Evolutionary conservation across 1,140 invertebrate genomes (phyloP), one percentile per base, ranked within the genome.

Genomic region (Aphelinus atriplicis): DNA sequence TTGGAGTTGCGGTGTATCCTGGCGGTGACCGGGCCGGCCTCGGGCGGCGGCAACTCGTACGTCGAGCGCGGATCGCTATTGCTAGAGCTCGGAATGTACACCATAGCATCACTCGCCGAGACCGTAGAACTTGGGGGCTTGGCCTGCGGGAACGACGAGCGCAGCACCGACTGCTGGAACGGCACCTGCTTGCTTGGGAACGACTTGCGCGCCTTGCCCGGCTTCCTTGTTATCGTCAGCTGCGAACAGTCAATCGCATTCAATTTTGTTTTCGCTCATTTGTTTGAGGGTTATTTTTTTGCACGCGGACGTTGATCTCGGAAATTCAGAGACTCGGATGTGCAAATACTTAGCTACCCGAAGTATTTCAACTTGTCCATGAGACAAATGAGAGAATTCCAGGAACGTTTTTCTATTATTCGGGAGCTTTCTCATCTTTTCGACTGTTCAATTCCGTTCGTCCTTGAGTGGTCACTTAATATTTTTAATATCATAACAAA

Each of bases 21-120:
- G 2, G 87, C 81, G 47, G 88, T 87, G 2, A 89, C 68, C 10
- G 89, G 89, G 0, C 89, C 89, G 42, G 89, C 88, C 47, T 88
- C 87, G 3, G 87, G 81, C 51, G 88, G 85, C 3, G 82, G 73
- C 64, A 87, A 53, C 67, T 84, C 78, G 69, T 87, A 86, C 1
- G 70, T 63, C 42, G 67, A 45, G 0, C 70, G 78, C 7, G 79
- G 69, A 7, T 74, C 79, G 6, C 81, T 80, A 5, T 82, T 80
- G 6, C 72, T 70, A 48, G 78, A 80, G 5, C 78, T 77, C 0
- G 78, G 79, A 68, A 83, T 81, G 46, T 83, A 72, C 1, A 82
- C 79, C 78, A 83, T 83, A 1, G 82, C 77, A 57, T 82, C 79
- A 1, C 73, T 72, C 2, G 81, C 48, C 47, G 62, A 46, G 51